Percentiles rank a stretch among this genome's conserved stretches.
phyloP scores from a whole-genome alignment of 2,113 vertebrate genomes.

The Macrotis lagotis region DNA sequence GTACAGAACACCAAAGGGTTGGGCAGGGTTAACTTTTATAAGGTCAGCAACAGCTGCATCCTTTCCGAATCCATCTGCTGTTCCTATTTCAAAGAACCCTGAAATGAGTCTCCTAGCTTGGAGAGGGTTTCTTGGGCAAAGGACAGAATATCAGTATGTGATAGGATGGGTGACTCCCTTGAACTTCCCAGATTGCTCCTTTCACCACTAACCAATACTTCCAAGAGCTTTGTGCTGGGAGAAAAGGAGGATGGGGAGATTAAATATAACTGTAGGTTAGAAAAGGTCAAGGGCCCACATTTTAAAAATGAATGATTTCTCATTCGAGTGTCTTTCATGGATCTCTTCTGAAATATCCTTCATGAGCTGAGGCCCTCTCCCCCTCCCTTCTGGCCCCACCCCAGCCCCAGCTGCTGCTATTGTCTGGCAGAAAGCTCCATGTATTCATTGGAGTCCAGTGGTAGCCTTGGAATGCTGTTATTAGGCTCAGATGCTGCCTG shows the following conservation, averaged over 20 bases:
- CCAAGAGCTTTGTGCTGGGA: neutral
- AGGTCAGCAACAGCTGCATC: neutral
- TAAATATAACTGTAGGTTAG: neutral
- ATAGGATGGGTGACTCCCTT: neutral
- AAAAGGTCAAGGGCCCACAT: neutral
- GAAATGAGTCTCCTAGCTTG: neutral
- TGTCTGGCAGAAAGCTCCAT: neutral
- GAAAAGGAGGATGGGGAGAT: neutral
- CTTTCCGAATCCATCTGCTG: neutral
- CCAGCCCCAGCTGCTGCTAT: neutral
- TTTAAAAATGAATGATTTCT: neutral
- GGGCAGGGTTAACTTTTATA: neutral
- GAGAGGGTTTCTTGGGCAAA: neutral
- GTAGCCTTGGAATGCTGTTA: constrained; percentile 70
- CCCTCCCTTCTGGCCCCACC: neutral
- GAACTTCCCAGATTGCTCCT: neutral
- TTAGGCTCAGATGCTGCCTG: neutral
- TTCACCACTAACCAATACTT: neutral
- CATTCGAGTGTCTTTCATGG: neutral
- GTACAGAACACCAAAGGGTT: neutral
- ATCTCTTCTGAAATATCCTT: neutral
- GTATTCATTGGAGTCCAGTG: constrained; percentile 31
- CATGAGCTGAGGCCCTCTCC: neutral
- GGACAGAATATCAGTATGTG: neutral
- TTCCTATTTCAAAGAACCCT: neutral